Base-by-base conservation (phyloP, 1,140 invertebrate species). In the Akabosia matsudoensis region DNA sequence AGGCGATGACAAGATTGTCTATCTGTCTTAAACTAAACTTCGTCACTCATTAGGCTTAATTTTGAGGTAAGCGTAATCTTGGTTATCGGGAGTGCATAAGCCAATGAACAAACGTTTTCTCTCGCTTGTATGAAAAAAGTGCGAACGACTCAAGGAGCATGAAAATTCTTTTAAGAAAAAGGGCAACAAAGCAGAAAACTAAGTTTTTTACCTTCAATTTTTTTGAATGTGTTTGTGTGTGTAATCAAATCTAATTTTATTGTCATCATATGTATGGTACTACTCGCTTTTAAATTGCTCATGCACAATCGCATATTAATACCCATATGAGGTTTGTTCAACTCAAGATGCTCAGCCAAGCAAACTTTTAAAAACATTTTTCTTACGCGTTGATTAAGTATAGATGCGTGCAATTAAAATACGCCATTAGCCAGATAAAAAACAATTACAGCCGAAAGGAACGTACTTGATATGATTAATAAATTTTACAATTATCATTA, bases 121-220 rank as follows among this genome's bases (percentile, higher is more conserved):
- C 54, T 56, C 22, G 14, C 10, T 56, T 56, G 54, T 56, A 56
- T 56, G 54, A 56, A 56, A 56, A 56, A 56, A 56, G 54, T 56
- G 54, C 54, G 24, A 56, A 2, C 61, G 61, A 67, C 31, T 67
- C 61, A 30, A n/a, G 3, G n/a, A 7, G 61, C 61, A 67, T 67
- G 61, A 67, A 67, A 30, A 67, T 13, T 56, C n/a, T 67, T 7
- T 30, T n/a, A n/a, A n/a, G n/a, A n/a, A n/a, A 22, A 28, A 22
- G 61, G 13, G 28, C 28, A 67, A 7, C 61, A 67, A 31, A 31
- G 61, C 61, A 67, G 7, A 67, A 67, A 28, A 67, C 26, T 3
- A 3, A 30, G 7, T 10, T 67, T 7, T n/a, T n/a, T n/a, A 51
- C 45, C 7, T 45, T 45, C 18, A 10, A 45, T 45, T 18, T 45